These are phyloP conservation scores for Drosophila rufa DNA, from an alignment of 1,140 invertebrate species.

Conservation along the genomic window DNA sequence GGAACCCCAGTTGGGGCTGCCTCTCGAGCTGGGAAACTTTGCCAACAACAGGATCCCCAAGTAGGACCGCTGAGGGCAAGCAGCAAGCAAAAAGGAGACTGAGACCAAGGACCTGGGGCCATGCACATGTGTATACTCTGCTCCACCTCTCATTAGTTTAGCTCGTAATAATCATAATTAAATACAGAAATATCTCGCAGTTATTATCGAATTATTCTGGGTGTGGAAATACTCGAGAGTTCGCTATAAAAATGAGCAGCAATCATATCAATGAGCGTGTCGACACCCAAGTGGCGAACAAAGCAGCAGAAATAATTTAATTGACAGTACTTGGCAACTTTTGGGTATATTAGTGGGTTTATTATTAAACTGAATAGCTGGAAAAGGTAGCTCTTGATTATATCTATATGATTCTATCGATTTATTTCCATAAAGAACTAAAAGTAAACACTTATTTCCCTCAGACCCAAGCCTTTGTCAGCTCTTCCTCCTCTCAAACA, in stretches of 20 bases:
- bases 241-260: neutral
- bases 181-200: constrained; percentile 2
- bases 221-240: neutral
- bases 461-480: neutral
- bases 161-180: neutral
- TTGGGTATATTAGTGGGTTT: neutral
- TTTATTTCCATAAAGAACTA: neutral
- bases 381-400: neutral
- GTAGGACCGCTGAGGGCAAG: neutral
- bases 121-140: neutral
- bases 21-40: constrained; percentile 60
- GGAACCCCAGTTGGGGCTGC: constrained; percentile 54
- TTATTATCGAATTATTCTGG: neutral
- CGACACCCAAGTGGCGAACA: constrained; percentile 10
- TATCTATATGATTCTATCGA: neutral
- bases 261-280: constrained; percentile 30
- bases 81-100: constrained; percentile 17
- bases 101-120: constrained; percentile 9
- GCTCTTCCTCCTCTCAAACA: too few species aligned
- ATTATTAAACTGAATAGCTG: neutral
- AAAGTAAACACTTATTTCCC: neutral
- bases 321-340: neutral
- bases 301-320: neutral
- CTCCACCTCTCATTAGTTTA: constrained; percentile 3
- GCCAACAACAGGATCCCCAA: constrained; percentile 16